Evolutionary conservation across 2,113 vertebrate species (phyloP).

Genomic region (Tychaedon coryphoeus): DNA sequence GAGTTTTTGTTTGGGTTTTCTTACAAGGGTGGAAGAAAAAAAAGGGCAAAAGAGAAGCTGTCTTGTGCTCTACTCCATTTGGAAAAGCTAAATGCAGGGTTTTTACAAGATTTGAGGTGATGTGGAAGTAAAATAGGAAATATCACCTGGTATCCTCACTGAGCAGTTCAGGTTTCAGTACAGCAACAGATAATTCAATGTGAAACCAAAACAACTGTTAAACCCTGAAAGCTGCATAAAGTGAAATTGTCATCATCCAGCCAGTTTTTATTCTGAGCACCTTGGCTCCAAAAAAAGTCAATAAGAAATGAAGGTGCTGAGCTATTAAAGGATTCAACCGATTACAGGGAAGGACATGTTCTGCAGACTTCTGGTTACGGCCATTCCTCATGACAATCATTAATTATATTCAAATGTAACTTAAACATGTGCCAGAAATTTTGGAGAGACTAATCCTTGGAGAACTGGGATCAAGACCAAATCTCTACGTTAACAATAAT

Average conservation of each 20-base stretch:
- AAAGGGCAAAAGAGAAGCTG: rapidly evolving
- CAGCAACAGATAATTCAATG: neutral
- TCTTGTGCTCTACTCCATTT: neutral
- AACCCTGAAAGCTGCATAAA: neutral
- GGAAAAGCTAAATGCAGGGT: neutral
- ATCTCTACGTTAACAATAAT: neutral
- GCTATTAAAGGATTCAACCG: neutral
- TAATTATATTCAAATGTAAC: neutral
- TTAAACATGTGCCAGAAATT: neutral
- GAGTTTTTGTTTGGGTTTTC: neutral
- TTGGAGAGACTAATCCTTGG: neutral
- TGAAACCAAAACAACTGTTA: neutral
- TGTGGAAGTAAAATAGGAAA: neutral
- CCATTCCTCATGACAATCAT: neutral
- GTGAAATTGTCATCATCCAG: neutral
- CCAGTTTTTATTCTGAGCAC: neutral
- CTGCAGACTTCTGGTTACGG: neutral
- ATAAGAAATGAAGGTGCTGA: neutral
- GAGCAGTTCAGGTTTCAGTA: neutral
- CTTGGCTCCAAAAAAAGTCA: neutral
- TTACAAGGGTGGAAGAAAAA: neutral
- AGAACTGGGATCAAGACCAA: neutral
- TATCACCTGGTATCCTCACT: rapidly evolving
- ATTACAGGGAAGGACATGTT: neutral
- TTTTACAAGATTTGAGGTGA: neutral